Conservation (phyloP, 2,113 vertebrate species). For the Microtus oregoni region DNA sequence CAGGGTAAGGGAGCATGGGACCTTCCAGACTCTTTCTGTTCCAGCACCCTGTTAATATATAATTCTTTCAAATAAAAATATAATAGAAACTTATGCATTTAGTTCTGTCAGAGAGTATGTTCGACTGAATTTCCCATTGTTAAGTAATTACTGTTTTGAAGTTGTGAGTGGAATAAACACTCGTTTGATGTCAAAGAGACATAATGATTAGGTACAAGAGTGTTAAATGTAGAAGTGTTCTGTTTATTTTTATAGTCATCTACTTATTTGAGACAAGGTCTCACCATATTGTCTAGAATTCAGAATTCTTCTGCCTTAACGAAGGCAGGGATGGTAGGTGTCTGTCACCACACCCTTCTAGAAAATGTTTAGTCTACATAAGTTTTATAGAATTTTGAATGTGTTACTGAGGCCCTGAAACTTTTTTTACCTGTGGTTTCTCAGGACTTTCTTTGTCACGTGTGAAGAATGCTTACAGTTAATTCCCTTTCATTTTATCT, state of each 20-base stretch:
- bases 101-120: background rate
- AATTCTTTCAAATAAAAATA: background rate
- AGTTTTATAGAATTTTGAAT: background rate
- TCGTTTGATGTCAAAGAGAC: background rate
- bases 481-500: background rate
- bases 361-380: background rate
- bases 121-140: background rate
- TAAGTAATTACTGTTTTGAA: constrained; percentile 32
- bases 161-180: background rate
- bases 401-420: background rate
- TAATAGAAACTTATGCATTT: background rate
- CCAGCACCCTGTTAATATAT: background rate
- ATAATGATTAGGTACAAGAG: background rate
- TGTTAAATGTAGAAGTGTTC: background rate
- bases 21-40: background rate
- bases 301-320: background rate
- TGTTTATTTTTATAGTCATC: background rate
- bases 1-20: background rate
- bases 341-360: background rate
- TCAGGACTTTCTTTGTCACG: background rate
- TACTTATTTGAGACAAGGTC: background rate
- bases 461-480: background rate
- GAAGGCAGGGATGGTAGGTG: too few relatives aligned
- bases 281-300: background rate
- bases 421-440: constrained; percentile 16